Evolutionary conservation across 2,888 invertebrate genomes (phyloP), one percentile per base, ranked within the genome.

Genomic region (Smittia aterrima): DNA sequence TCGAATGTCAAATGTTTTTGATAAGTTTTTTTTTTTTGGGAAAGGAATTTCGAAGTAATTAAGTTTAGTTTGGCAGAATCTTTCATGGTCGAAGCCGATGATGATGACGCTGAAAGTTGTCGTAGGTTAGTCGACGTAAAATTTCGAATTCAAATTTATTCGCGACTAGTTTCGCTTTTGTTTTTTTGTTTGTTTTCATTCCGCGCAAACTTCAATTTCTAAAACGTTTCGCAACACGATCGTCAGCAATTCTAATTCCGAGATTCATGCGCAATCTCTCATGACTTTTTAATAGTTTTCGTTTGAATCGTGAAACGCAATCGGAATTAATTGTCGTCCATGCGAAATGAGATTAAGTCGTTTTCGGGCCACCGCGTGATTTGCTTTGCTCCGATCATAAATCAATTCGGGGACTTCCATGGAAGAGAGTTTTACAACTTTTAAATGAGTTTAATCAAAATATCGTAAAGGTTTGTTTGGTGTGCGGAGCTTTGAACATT

Each of bases 341-440:
- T 38, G 38, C 38, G 38, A 38, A 38, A 7, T 38, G 4, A 38
- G 38, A 38, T 38, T 38, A 38, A 38, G 38, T 38, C 9, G 38
- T 38, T 38, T 38, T 38, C 38, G 4, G 6, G 38, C 38, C 6
- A 38, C 38, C 6, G 38, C 38, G 38, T 9, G 4, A 9, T 38
- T 38, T 38, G 9, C 9, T 38, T 38, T 38, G 9, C 38, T 38
- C 38, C 9, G 38, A 38, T 9, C 4, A 38, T 38, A 38, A 38
- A 38, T 38, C 38, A 38, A 38, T 38, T 38, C 38, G 4, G 38
- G 38, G 38, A 38, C 38, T 38, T n/a, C n/a, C n/a, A n/a, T 71
- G 54, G 54, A 71, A 47, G 58, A 32, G 71, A 71, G 54, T 71
- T 71, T 71, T 71, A 71, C 71, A 71, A 32, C 71, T 54, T 54